phyloP scores from a whole-genome alignment of 2,113 vertebrate genomes.

The Hylia prasina region DNA sequence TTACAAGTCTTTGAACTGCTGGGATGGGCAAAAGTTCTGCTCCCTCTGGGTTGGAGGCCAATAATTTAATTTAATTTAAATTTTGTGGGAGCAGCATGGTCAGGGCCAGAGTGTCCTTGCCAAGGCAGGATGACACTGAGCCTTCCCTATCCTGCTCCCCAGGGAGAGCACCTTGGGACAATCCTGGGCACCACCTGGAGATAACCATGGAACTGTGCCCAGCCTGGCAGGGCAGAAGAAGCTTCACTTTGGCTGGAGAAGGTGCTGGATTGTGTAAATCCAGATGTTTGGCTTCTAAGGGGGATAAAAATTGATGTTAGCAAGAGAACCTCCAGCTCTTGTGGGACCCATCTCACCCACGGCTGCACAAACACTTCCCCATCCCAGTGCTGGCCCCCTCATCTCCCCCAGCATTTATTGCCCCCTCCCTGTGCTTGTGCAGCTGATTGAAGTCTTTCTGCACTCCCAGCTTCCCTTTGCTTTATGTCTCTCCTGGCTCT shows the following conservation, averaged over 20 bases:
- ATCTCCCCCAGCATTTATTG: not conserved
- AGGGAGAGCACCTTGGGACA: not conserved
- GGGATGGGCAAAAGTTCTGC: not conserved
- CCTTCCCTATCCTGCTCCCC: not conserved
- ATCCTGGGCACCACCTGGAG: not conserved
- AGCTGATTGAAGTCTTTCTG: not conserved
- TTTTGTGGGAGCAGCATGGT: not conserved
- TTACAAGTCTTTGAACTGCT: not conserved
- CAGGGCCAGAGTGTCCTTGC: not conserved
- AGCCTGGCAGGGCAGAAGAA: not conserved
- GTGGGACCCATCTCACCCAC: accelerated
- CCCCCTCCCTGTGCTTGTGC: not conserved
- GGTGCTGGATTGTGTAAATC: not conserved
- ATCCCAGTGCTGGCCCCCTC: accelerated
- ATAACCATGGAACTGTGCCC: not conserved
- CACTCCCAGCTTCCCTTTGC: not conserved
- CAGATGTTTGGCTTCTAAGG: not conserved
- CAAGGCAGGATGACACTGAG: not conserved
- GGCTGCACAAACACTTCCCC: not conserved
- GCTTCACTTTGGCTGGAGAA: not conserved
- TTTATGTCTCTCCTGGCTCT: constrained; percentile 27
- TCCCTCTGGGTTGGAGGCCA: not conserved
- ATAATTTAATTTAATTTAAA: not conserved
- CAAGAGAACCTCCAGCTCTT: not conserved
- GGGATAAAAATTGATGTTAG: not conserved